Conservation (phyloP, 2,888 invertebrate species). For the Patella caerulea region DNA sequence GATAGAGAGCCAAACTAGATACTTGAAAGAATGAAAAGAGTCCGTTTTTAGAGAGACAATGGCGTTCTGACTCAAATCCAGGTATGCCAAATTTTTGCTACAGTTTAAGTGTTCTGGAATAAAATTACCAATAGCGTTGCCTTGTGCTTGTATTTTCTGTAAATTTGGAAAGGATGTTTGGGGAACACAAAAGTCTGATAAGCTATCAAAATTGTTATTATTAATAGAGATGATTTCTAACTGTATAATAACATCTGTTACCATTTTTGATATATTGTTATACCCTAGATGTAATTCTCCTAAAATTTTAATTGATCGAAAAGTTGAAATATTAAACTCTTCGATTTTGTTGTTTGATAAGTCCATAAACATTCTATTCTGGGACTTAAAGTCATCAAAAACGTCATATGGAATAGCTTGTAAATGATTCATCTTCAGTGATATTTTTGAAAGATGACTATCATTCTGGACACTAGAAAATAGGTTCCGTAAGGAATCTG, state of each 20-base stretch:
- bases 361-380: not conserved
- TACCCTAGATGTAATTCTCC: not conserved
- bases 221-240: not conserved
- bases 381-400: not conserved
- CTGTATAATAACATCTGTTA: not conserved
- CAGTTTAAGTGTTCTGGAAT: slow-evolving; percentile 1
- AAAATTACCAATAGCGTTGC: not conserved
- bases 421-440: too few relatives aligned
- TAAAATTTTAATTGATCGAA: not conserved
- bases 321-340: not conserved
- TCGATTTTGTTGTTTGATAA: not conserved
- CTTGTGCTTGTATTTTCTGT: not conserved
- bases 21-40: not conserved
- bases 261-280: not conserved
- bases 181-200: not conserved
- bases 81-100: not conserved
- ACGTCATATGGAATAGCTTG: too few relatives aligned
- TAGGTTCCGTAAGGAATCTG: not conserved
- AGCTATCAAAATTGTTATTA: too few relatives aligned
- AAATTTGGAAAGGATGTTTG: not conserved
- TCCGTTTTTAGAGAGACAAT: not conserved
- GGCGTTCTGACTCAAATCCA: slow-evolving; percentile 1
- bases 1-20: not conserved
- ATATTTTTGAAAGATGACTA: too few relatives aligned
- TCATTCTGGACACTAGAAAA: too few relatives aligned